Conservation (phyloP, 2,113 vertebrate genomes). For the Scomber japonicus region DNA sequence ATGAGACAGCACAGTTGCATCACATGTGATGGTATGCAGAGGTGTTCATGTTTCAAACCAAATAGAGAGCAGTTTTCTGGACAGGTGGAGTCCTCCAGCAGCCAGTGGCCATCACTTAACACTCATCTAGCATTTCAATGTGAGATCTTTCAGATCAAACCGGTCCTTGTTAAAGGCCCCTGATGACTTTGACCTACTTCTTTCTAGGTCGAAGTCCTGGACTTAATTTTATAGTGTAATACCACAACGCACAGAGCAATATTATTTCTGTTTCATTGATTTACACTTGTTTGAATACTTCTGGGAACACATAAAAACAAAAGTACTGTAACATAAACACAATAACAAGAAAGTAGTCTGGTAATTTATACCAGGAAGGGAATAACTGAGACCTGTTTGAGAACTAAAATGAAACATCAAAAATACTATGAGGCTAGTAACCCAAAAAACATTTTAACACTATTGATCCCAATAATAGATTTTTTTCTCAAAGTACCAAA, state of each 20-base stretch:
- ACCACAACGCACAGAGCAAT: not conserved
- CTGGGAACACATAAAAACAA: not conserved
- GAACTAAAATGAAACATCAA: not conserved
- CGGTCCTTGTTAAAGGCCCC: constrained; percentile 27
- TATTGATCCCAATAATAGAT: not conserved
- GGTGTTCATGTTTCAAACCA: not conserved
- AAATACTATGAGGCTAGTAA: not conserved
- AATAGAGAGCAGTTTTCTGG: not conserved
- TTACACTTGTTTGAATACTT: constrained; percentile 4
- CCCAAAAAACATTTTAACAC: not conserved
- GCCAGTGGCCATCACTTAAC: not conserved
- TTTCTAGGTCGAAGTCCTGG: constrained; percentile 56
- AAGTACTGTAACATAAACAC: not conserved
- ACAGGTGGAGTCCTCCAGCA: constrained; percentile 8
- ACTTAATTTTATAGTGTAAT: constrained; percentile 40
- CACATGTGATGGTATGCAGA: not conserved
- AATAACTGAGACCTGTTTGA: not conserved
- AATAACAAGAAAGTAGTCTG: not conserved
- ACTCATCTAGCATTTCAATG: not conserved
- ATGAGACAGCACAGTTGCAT: not conserved
- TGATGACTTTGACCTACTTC: constrained; percentile 61
- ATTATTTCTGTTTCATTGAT: constrained; percentile 3
- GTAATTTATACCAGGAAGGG: too few relatives aligned
- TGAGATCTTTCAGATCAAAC: constrained; percentile 36
- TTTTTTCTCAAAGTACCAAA: too few relatives aligned